Base-by-base conservation (phyloP, 2,797 vertebrate species). In the Semotilus atromaculatus region DNA sequence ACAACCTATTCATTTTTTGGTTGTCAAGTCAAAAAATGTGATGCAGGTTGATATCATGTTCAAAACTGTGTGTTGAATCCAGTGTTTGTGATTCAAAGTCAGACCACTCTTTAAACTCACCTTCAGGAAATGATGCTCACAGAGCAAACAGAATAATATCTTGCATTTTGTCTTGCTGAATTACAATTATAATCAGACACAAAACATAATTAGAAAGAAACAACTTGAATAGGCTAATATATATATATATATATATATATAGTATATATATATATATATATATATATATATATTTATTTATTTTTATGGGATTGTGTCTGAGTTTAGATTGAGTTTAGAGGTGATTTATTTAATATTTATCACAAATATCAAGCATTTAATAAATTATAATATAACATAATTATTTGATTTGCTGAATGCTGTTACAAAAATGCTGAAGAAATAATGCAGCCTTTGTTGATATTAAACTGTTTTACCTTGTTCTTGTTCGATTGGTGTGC, bases 21-120 rank as follows among this genome's bases (percentile, higher is more conserved):
- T 60, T 14, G n/a, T 26, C 58, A 60, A 60, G n/a, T 13, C 2
- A 5, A 60, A 60, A 26, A 26, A 26, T 9, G 53, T 55, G 3
- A 55, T 23, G 21, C 40, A 11, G n/a, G 43, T 13, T 10, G 8
- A 31, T 10, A 31, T 73, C 4, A 48, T 29, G 26, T 11, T 51
- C 71, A 51, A 29, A 29, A 72, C 70, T 11, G n/a, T 29, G 70
- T 71, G 70, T 48, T 73, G 26, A 73, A 51, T 73, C 26, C 26
- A 51, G 43, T 60, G 10, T 73, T 51, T 73, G 70, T 48, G 26
- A 31, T 19, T 51, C 5, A 73, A 73, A 51, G 29, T 26, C 26
- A 51, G 43, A 51, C 10, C 7, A 45, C n/a, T 68, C 9, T 29
- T 29, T 72, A 29, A 29, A 29, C 16, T 72, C n/a, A 26, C 40